These are phyloP conservation scores for Hydractinia symbiolongicarpus DNA, from an alignment of 30 jellyfish, hydroid and myxozoan genomes.

Conservation along the genomic window DNA sequence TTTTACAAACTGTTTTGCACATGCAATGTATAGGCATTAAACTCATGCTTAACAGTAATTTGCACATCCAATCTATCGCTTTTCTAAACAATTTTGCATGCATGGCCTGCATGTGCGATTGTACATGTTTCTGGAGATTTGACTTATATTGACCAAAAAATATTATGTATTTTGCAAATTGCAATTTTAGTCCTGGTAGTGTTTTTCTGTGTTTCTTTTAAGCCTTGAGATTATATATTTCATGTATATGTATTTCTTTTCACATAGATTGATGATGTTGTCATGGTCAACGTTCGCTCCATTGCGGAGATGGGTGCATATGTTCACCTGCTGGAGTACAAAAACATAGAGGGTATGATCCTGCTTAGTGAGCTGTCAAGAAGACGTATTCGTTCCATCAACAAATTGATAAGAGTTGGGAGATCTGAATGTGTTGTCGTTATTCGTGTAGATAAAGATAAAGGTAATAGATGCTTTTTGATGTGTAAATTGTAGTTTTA, in stretches of 20 bases:
- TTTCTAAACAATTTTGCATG: too few relatives aligned
- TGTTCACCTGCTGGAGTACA: constrained; percentile 81
- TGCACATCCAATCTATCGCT: too few relatives aligned
- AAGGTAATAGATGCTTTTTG: constrained; percentile 35
- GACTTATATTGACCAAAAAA: too few relatives aligned
- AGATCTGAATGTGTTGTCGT: constrained; percentile 90
- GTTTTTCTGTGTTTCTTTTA: too few relatives aligned
- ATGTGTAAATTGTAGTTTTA: not conserved
- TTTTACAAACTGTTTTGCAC: too few relatives aligned
- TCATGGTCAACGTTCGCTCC: constrained; percentile 86
- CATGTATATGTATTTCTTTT: not conserved
- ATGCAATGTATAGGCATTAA: too few relatives aligned
- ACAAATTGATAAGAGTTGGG: constrained; percentile 89
- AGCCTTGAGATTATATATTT: not conserved
- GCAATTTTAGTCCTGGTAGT: too few relatives aligned
- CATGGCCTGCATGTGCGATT: too few relatives aligned
- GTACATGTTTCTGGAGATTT: too few relatives aligned
- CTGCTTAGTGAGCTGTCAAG: constrained; percentile 89
- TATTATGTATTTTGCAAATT: too few relatives aligned
- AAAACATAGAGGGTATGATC: constrained; percentile 91
- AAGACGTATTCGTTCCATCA: constrained; percentile 90
- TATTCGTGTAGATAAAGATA: constrained; percentile 87
- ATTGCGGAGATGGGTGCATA: constrained; percentile 97
- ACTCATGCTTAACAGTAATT: too few relatives aligned
- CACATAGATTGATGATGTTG: constrained; percentile 78